Percentiles rank a stretch among this genome's conserved stretches.
These are phyloP conservation scores for Amphimedon queenslandica DNA, from an alignment of 37 sponge, comb jelly and placozoan species.

Conservation along the genomic window DNA sequence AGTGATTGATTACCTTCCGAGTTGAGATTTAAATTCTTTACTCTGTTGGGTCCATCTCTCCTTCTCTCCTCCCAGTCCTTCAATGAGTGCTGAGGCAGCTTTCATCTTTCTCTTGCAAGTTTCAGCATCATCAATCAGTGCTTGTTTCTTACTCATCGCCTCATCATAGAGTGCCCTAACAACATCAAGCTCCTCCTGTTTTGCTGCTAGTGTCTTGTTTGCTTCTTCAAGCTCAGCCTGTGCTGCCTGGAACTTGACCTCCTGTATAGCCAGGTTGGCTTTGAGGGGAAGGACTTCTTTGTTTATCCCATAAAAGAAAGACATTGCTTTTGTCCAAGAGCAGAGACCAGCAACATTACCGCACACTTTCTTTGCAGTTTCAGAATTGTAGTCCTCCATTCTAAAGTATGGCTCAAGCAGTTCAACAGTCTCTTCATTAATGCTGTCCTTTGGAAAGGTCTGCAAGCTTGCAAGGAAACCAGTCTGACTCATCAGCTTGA, in stretches of 20 bases:
- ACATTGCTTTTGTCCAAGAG: slow-evolving; percentile 98
- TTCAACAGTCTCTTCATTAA: slow-evolving; percentile 98
- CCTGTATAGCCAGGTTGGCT: slow-evolving; percentile 93
- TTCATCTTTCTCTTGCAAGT: slow-evolving; percentile 96
- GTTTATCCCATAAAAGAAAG: slow-evolving; percentile 91
- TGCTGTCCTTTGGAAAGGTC: slow-evolving; percentile 93
- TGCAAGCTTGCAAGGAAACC: slow-evolving; percentile 84
- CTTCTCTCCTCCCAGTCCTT: slow-evolving; percentile 96
- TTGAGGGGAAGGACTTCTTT: slow-evolving; percentile 98
- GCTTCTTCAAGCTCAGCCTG: slow-evolving; percentile 73
- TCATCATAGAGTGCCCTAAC: slow-evolving; percentile 96
- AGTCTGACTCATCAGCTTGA: slow-evolving; percentile 94
- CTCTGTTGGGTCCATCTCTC: slow-evolving; percentile 95
- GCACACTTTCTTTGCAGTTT: slow-evolving; percentile 93
- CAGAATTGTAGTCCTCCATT: slow-evolving; percentile 93
- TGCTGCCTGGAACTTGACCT: slow-evolving; percentile 66
- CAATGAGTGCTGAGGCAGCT: slow-evolving; percentile 93
- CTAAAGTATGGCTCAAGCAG: slow-evolving; percentile 92
- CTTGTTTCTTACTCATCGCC: slow-evolving; percentile 94
- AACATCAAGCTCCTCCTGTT: slow-evolving; percentile 87
- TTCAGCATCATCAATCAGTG: slow-evolving; percentile 92
- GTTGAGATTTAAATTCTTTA: slow-evolving; percentile 94
- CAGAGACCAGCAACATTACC: slow-evolving; percentile 99
- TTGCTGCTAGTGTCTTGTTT: slow-evolving; percentile 92
- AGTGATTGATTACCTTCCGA: slow-evolving; percentile 4